phyloP scores from a whole-genome alignment of 2,888 invertebrate species.

The Rhamnusium bicolor region DNA sequence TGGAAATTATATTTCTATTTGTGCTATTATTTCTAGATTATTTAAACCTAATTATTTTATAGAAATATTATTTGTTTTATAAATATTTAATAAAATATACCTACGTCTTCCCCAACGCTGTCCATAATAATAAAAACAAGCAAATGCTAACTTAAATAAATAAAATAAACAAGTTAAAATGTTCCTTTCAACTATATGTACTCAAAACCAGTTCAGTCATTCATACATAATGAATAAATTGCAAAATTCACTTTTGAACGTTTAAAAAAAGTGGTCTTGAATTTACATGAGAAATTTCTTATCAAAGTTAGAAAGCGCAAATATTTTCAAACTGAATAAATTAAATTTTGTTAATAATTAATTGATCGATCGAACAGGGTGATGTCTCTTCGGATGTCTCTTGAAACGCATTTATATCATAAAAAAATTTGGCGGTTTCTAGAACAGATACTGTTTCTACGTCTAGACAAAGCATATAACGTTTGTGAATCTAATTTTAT shows the following conservation, averaged over 20 bases:
- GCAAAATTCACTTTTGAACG: neutral
- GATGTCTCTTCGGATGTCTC: too few species aligned
- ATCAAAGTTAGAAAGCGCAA: neutral
- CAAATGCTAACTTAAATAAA: neutral
- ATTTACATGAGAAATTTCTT: neutral
- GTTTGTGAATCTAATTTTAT: conserved; percentile 25
- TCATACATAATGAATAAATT: neutral
- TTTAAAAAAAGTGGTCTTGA: neutral
- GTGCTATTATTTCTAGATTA: too few species aligned
- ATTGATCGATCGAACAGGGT: too few species aligned
- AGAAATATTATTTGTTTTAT: too few species aligned
- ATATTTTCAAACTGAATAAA: too few species aligned
- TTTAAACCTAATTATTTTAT: too few species aligned
- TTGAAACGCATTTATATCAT: neutral
- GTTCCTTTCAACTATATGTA: neutral
- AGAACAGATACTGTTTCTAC: neutral
- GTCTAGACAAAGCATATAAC: conserved; percentile 23
- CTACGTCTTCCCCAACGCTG: too few species aligned
- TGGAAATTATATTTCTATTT: too few species aligned
- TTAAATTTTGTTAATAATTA: too few species aligned
- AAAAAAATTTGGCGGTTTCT: conserved; percentile 12
- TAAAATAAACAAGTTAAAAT: neutral
- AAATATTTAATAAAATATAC: too few species aligned
- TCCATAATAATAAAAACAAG: neutral
- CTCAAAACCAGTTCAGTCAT: neutral